phyloP scores from a whole-genome alignment of 2,113 vertebrate genomes.

The Camelus bactrianus region DNA sequence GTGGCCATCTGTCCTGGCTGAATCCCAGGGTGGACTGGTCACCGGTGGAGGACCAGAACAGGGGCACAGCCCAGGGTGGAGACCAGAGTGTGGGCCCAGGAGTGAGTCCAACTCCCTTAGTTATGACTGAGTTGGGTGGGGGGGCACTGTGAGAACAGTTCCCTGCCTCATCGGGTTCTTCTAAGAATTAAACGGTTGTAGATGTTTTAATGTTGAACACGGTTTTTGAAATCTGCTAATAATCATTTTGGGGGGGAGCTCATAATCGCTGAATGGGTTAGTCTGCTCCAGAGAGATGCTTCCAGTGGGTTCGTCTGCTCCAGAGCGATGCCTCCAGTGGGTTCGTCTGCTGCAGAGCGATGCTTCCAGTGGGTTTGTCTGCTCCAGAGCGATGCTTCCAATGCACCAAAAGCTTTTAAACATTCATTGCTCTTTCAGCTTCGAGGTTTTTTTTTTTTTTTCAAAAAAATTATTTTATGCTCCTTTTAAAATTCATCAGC shows the following conservation, averaged over 20 bases:
- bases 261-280: slow-evolving; percentile 63
- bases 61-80: neutral
- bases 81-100: rapidly evolving
- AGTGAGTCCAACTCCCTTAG: neutral
- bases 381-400: slow-evolving; percentile 54
- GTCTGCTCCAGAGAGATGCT: slow-evolving; percentile 56
- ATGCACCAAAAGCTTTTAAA: slow-evolving; percentile 69
- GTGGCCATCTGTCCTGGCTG: slow-evolving; percentile 39
- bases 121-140: neutral
- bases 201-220: slow-evolving; percentile 28
- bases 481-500: slow-evolving; percentile 77
- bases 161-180: neutral
- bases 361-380: slow-evolving; percentile 54
- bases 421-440: slow-evolving; percentile 70
- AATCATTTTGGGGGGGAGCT: neutral
- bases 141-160: neutral
- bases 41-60: neutral
- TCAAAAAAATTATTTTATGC: slow-evolving; percentile 64
- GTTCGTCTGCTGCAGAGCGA: slow-evolving; percentile 61
- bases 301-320: slow-evolving; percentile 65
- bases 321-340: slow-evolving; percentile 19
- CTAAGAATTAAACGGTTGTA: slow-evolving; percentile 32
- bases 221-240: slow-evolving; percentile 2
- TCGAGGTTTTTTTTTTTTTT: neutral
- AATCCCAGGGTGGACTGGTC: neutral